Evolutionary conservation across 2,797 vertebrate genomes (phyloP).

Genomic region (Paramormyrops hopkinsi): DNA sequence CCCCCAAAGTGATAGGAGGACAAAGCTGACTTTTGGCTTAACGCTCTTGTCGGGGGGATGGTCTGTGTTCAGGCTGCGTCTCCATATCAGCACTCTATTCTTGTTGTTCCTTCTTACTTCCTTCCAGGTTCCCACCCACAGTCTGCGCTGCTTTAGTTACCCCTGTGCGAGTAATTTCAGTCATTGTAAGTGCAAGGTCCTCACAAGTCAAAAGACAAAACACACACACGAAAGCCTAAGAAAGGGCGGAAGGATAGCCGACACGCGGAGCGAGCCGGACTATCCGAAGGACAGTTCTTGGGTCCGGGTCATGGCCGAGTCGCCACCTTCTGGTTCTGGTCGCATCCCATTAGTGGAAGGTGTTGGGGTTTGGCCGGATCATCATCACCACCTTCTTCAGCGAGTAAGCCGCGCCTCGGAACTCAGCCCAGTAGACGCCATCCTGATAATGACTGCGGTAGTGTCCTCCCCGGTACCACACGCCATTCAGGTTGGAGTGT

Average conservation of each 20-base stretch:
- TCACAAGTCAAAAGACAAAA: background rate
- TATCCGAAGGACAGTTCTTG: background rate
- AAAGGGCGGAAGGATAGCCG: background rate
- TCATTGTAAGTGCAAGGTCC: conserved; percentile 4
- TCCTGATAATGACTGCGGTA: conserved; percentile 96
- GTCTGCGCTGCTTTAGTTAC: background rate
- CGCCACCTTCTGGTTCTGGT: background rate
- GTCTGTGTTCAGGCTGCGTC: background rate
- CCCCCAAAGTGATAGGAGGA: background rate
- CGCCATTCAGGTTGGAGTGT: conserved; percentile 92
- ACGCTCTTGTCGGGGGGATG: background rate
- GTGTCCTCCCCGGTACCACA: conserved; percentile 96
- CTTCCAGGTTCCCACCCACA: background rate
- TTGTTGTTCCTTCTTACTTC: background rate
- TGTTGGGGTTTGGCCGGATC: conserved; percentile 93
- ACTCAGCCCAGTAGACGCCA: conserved; percentile 97
- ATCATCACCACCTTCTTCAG: conserved; percentile 77
- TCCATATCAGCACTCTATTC: background rate
- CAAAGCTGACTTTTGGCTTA: background rate
- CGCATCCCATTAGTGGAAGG: conserved; percentile 73
- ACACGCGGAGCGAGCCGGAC: conserved; percentile 21
- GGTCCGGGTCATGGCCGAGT: background rate
- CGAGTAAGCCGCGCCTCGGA: conserved; percentile 91
- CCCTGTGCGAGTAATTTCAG: background rate
- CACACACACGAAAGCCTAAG: background rate